Conservation (phyloP, 2,113 vertebrate genomes). For the Phyllostomus discolor region DNA sequence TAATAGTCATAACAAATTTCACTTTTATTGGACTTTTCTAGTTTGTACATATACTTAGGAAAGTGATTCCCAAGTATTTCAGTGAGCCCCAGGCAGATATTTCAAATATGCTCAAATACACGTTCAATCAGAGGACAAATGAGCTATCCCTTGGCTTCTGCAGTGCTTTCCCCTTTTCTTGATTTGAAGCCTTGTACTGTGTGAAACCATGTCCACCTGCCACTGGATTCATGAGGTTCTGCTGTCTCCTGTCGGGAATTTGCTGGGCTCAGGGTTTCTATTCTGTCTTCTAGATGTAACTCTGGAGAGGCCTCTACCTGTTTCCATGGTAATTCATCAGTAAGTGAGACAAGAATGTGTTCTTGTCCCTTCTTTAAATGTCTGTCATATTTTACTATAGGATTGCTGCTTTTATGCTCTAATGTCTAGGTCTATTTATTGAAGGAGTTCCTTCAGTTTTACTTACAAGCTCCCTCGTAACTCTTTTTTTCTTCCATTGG, state of each 20-base stretch:
- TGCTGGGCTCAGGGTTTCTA: fast-evolving
- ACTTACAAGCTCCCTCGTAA: not conserved
- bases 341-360: not conserved
- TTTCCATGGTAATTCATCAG: not conserved
- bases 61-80: not conserved
- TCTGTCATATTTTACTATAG: not conserved
- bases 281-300: not conserved
- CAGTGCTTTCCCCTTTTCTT: not conserved
- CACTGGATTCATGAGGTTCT: not conserved
- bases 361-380: not conserved
- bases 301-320: not conserved
- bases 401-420: not conserved
- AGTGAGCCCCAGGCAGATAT: not conserved
- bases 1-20: not conserved
- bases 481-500: not conserved
- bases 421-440: not conserved
- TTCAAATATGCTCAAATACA: not conserved
- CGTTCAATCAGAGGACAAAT: not conserved
- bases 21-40: not conserved
- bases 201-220: not conserved
- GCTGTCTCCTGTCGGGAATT: not conserved
- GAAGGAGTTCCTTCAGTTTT: not conserved
- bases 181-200: not conserved
- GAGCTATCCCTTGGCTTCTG: not conserved
- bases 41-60: not conserved